A percentile compares a stretch with the other conserved stretches of the same genome.
Evolutionary conservation across 92 coral and sea anemone genomes (phyloP).

Genomic region (Parazoanthus atlanticus): DNA sequence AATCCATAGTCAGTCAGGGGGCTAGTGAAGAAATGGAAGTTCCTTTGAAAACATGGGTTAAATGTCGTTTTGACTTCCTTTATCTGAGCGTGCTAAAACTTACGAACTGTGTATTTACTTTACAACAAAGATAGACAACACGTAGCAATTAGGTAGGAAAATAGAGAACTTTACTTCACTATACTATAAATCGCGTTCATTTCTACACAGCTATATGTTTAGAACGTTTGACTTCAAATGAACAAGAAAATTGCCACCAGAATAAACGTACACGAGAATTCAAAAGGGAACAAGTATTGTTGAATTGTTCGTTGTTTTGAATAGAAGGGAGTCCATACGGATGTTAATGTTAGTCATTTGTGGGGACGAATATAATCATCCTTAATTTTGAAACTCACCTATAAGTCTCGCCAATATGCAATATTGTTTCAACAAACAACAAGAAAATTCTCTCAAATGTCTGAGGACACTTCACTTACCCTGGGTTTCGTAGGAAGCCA

Average conservation of each 20-base stretch:
- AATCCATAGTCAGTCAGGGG: neutral
- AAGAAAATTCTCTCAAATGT: neutral
- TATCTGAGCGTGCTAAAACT: neutral
- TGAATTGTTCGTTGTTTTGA: neutral
- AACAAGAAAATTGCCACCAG: neutral
- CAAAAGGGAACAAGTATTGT: neutral
- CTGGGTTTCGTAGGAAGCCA: slow-evolving; percentile 19
- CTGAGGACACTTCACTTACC: slow-evolving; percentile 13
- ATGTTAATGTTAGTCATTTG: neutral
- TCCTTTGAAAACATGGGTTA: neutral
- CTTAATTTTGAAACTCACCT: neutral
- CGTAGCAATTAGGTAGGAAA: neutral
- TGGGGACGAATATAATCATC: neutral
- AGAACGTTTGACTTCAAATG: neutral
- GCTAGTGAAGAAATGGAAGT: neutral
- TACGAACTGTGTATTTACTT: neutral
- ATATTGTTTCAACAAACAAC: slow-evolving; percentile 11
- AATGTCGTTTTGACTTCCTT: neutral
- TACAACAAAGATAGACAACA: neutral
- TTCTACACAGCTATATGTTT: neutral
- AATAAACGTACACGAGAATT: neutral
- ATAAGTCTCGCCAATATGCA: neutral
- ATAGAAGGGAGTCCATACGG: neutral
- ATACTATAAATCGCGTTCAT: neutral
- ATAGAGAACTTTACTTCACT: neutral